These are phyloP conservation scores for Lydus trimaculatus DNA, from an alignment of 2,888 invertebrate species.

Conservation along the genomic window DNA sequence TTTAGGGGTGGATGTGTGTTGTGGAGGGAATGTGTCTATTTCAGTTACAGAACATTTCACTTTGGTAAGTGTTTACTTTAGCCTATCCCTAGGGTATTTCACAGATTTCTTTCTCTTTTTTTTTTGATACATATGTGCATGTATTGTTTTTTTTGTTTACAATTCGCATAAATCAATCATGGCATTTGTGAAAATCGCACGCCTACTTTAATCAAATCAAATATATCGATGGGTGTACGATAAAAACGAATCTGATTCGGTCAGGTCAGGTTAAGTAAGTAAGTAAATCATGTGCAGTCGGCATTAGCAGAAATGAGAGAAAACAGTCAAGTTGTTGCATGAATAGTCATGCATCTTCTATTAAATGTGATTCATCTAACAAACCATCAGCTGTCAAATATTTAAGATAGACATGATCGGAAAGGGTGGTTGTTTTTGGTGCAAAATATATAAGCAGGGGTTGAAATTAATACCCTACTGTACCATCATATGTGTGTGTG, in stretches of 20 bases:
- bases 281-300: too few species aligned
- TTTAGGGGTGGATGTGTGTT: not conserved
- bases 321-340: too few species aligned
- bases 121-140: slow-evolving; percentile 16
- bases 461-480: not conserved
- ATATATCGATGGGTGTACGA: too few species aligned
- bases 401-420: not conserved
- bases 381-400: not conserved
- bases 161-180: not conserved
- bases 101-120: slow-evolving; percentile 20
- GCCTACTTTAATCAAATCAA: slow-evolving; percentile 15
- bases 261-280: too few species aligned
- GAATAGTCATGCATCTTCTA: too few species aligned
- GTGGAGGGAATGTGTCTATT: slow-evolving; percentile 25
- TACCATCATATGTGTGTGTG: not conserved
- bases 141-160: not conserved
- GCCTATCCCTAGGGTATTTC: slow-evolving; percentile 26
- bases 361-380: not conserved
- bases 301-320: too few species aligned
- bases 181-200: slow-evolving; percentile 10
- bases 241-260: too few species aligned
- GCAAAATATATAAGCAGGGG: not conserved
- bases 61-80: slow-evolving; percentile 26
- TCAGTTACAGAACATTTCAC: slow-evolving; percentile 35
- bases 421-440: not conserved